These are phyloP conservation scores for Asobara japonica DNA, from an alignment of 1,140 invertebrate species.

Conservation along the genomic window DNA sequence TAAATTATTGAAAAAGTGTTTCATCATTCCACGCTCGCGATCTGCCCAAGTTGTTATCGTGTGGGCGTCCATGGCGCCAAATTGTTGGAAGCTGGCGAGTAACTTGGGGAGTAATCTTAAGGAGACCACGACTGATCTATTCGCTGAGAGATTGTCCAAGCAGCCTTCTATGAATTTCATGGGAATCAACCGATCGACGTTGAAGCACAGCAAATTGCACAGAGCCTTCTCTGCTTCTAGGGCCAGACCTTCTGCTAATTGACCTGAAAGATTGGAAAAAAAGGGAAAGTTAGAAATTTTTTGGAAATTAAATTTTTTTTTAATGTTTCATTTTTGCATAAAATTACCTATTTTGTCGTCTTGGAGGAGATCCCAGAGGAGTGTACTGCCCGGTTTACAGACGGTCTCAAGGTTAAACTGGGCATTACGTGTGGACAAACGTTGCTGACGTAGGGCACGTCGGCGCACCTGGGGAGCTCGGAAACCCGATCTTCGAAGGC, in stretches of 20 bases:
- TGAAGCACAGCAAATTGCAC: conserved; percentile 88
- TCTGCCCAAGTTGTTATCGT: conserved; percentile 90
- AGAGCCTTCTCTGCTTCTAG: conserved; percentile 91
- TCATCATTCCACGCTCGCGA: conserved; percentile 89
- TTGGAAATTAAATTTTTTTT: too few species aligned
- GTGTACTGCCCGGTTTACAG: conserved; percentile 87
- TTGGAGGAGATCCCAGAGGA: conserved; percentile 94
- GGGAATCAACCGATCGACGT: conserved; percentile 85
- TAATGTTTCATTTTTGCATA: too few species aligned
- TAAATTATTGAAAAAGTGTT: conserved; percentile 89
- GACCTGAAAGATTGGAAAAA: too few species aligned
- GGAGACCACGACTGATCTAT: conserved; percentile 89
- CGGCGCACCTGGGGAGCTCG: conserved; percentile 50
- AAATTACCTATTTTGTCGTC: conserved; percentile 91
- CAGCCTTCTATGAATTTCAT: conserved; percentile 97
- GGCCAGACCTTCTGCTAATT: conserved; percentile 87
- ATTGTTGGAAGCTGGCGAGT: conserved; percentile 90
- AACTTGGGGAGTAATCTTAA: conserved; percentile 88
- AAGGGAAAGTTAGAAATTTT: too few species aligned
- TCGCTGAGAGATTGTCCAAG: conserved; percentile 87
- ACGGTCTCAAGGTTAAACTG: conserved; percentile 81
- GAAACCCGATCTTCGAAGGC: conserved; percentile 54
- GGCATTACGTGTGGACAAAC: conserved; percentile 50
- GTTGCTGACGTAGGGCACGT: conserved; percentile 23
- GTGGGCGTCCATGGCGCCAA: conserved; percentile 84